Evolutionary conservation across 2,888 invertebrate genomes (phyloP).

Genomic region (Pycnomerus fuliginosus): DNA sequence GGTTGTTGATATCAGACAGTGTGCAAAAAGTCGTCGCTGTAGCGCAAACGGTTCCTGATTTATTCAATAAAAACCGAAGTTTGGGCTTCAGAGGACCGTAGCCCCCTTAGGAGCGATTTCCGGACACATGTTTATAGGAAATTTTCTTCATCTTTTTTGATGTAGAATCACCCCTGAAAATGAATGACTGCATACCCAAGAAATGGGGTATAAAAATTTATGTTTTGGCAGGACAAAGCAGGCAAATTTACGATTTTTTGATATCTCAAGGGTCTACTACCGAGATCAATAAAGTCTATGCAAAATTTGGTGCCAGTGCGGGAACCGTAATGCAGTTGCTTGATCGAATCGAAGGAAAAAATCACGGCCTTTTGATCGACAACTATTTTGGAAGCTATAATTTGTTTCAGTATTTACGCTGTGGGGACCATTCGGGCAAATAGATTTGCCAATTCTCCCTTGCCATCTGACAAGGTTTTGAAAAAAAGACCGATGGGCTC

Average conservation of each 20-base stretch:
- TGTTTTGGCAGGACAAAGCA: slow-evolving; percentile 35
- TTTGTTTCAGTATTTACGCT: slow-evolving; percentile 15
- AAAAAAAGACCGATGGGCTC: slow-evolving; percentile 21
- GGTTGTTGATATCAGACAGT: no score
- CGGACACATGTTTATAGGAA: no score
- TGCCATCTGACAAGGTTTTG: slow-evolving; percentile 9
- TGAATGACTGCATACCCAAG: no score
- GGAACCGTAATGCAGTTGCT: slow-evolving; percentile 20
- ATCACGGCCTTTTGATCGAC: slow-evolving; percentile 27
- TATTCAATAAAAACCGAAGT: no score
- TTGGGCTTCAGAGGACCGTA: no score
- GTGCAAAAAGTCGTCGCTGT: no score
- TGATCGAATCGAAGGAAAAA: slow-evolving; percentile 15
- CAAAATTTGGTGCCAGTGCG: slow-evolving; percentile 16
- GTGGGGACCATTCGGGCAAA: slow-evolving; percentile 12
- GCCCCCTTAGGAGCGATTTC: no score
- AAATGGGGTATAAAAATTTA: slow-evolving; percentile 39
- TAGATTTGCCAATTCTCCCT: slow-evolving; percentile 8
- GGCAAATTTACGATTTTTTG: slow-evolving; percentile 37
- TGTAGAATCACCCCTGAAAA: no score
- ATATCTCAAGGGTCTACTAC: slow-evolving; percentile 38
- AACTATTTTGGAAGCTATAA: slow-evolving; percentile 29
- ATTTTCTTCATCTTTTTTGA: no score
- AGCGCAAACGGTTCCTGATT: no score
- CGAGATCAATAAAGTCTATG: slow-evolving; percentile 22